Evolutionary conservation across 1,140 invertebrate species (phyloP), one percentile per base, ranked within the genome.

Genomic region (Calycopis cecrops): DNA sequence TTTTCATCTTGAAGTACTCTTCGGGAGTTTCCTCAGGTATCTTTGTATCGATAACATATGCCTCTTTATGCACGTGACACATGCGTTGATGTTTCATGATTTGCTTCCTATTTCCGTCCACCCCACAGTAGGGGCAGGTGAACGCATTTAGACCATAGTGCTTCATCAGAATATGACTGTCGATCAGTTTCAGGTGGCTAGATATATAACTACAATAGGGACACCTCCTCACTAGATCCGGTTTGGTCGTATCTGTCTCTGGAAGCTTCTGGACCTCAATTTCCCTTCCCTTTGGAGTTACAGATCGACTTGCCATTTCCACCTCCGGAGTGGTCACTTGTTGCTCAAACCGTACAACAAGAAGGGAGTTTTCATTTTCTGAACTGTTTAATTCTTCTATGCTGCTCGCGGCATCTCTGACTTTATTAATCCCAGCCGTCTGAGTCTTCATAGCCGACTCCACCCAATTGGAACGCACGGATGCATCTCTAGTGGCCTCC

Each of bases 321-420:
- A 60, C 61, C 16, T 76, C 77, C 8, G 73, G 73, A 0, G 67
- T 74, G 0, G 72, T 55, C 1, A 82, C 68, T 2, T 52, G 55
- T 56, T 81, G 73, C 12, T 79, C 80, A 52, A 79, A 85, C 0
- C 78, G 64, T 0, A 80, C 75, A 1, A 79, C 83, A 0, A 84
- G 71, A 0, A 86, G 59, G 9, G 79, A 83, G 18, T 84, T 73
- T 0, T 84, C 80, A 0, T 14, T 28, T 28, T 14, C 8, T 17
- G 40, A 0, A 9, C 7, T 12, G 40, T 0, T 0, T 4, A 6
- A 6, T 9, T 0, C 40, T 44, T 16, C 21, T 28, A 14, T 11
- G n/a, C 38, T 14, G 6, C 40, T 44, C 12, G 40, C 14, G 40
- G 40, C 17, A 16, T 16, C 28, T 40, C 21, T 53, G 1, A 11